phyloP scores from a whole-genome alignment of 2,113 vertebrate species.

The Onychostoma macrolepis region DNA sequence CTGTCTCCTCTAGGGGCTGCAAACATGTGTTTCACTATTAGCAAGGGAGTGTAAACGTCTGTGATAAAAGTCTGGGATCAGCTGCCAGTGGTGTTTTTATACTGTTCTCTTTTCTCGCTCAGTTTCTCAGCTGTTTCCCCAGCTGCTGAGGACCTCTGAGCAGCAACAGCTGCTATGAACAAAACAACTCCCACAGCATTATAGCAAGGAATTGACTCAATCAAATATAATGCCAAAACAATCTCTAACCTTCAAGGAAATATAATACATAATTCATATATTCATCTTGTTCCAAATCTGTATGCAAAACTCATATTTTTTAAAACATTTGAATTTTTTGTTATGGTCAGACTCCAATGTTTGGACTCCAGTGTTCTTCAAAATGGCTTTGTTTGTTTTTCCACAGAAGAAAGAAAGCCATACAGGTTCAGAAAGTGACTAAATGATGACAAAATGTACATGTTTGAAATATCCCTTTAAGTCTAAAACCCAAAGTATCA shows the following conservation, averaged over 20 bases:
- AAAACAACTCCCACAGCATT: conserved; percentile 38
- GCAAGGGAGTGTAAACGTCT: conserved; percentile 52
- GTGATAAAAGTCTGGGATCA: conserved; percentile 56
- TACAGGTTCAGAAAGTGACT: not conserved
- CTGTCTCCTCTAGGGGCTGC: conserved; percentile 40
- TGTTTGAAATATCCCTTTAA: not conserved
- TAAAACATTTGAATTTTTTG: not conserved
- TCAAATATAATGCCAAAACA: conserved; percentile 26
- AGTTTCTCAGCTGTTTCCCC: conserved; percentile 63
- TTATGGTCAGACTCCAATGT: too few relatives aligned
- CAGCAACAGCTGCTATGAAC: conserved; percentile 62
- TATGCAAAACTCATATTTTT: not conserved
- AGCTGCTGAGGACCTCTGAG: conserved; percentile 61
- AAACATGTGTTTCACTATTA: conserved; percentile 52
- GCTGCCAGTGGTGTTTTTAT: conserved; percentile 56
- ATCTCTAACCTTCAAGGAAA: conserved; percentile 22
- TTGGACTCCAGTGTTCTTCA: not conserved
- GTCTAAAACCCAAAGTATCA: not conserved
- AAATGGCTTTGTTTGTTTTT: not conserved
- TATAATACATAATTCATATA: conserved; percentile 21
- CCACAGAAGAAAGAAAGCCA: not conserved
- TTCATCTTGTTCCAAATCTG: not conserved
- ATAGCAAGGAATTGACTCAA: conserved; percentile 8
- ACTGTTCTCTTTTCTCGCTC: conserved; percentile 41
- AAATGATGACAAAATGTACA: not conserved